phyloP scores from a whole-genome alignment of 2,797 vertebrate species.

The Chelon auratus region DNA sequence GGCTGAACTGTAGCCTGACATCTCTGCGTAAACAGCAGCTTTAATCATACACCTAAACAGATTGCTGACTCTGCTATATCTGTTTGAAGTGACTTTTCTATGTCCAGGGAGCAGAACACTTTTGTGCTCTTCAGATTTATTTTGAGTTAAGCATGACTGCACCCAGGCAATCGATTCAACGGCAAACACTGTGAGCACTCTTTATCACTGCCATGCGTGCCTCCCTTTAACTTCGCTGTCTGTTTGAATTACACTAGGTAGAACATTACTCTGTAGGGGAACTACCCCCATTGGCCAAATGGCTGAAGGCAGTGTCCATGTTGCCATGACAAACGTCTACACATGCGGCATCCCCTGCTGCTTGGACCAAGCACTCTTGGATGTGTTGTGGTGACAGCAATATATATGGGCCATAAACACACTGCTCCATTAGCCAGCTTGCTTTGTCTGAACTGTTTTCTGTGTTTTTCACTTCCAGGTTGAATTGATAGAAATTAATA shows the following conservation, averaged over 20 bases:
- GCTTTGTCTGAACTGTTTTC: constrained; percentile 10
- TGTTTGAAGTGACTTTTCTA: constrained; percentile 26
- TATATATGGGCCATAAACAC: constrained; percentile 68
- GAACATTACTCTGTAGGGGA: constrained; percentile 61
- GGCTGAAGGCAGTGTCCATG: constrained; percentile 55
- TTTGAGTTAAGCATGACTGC: constrained; percentile 11
- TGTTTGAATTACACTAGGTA: constrained; percentile 61
- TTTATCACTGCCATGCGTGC: constrained; percentile 36
- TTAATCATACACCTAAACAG: constrained; percentile 11
- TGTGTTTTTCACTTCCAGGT: neutral
- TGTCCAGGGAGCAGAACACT: constrained; percentile 2
- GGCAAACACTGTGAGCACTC: constrained; percentile 29
- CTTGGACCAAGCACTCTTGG: constrained; percentile 44
- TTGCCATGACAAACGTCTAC: constrained; percentile 75
- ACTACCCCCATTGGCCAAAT: constrained; percentile 56
- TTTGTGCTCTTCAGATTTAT: constrained; percentile 34
- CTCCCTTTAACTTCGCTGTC: constrained; percentile 55
- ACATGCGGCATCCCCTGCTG: constrained; percentile 51
- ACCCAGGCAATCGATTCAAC: constrained; percentile 38
- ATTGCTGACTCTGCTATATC: neutral
- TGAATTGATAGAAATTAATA: neutral
- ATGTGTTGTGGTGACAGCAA: constrained; percentile 75
- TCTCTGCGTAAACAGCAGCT: constrained; percentile 25
- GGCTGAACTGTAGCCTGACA: constrained; percentile 6
- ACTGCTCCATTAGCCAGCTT: constrained; percentile 54